Base-by-base conservation (phyloP, 2,113 vertebrate species). In the Vulpes vulpes region DNA sequence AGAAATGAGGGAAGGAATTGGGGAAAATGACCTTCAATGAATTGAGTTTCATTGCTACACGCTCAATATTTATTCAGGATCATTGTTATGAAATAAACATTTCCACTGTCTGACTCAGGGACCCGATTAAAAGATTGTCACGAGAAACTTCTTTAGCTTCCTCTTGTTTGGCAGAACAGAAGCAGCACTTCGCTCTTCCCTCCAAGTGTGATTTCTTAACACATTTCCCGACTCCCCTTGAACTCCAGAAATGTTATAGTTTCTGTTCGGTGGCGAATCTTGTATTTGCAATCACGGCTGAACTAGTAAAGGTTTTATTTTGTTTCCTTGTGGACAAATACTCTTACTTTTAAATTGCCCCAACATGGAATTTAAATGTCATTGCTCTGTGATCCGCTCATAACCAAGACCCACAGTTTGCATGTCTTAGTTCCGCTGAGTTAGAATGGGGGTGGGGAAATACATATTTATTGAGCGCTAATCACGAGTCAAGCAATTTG, bases 361-460 rank as follows among this genome's bases (percentile, higher is more conserved):
- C 3, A 7, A n/a, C n/a, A n/a, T n/a, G n/a, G n/a, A 12, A 64
- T 10, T 3, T 32, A 49, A 30, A 16, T 60, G 32, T 0, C 8
- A 23, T 22, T 23, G 6, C 11, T 74, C 79, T 57, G 2, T 71
- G 35, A 32, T 65, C 38, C 32, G 59, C 64, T 43, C 64, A 53
- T 4, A 74, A 57, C 20, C 57, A 57, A 71, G 57, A 3, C 12
- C 19, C 53, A 11, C 2, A 30, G 20, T 62, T 5, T 60, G 4
- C 17, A 2, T 5, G 73, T 49, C 53, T 74, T 55, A 64, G 17
- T 12, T 76, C 35, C 27, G 11, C 62, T 11, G 5, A 22, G 3
- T 81, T 51, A 84, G 67, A 74, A 27, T 10, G 3, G 20, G 11
- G 59, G 32, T 0, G 3, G 8, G 25, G 6, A 57, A 60, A 67